Evolutionary conservation across 1,140 invertebrate species (phyloP).

Genomic region (Lethrus apterus): DNA sequence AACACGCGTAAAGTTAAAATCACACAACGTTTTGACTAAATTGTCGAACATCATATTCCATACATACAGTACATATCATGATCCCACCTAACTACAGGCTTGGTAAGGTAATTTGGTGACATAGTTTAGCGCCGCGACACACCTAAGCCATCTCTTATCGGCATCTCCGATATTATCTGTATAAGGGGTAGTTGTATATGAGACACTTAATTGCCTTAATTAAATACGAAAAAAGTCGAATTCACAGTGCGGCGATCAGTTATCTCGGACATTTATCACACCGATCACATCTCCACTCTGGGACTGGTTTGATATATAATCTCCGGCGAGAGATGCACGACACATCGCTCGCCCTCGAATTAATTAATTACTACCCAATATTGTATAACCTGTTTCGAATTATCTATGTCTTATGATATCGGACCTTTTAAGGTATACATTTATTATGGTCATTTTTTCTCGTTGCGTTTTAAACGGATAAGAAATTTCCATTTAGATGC

Average conservation of each 20-base stretch:
- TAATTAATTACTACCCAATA: constrained; percentile 32
- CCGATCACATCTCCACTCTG: constrained; percentile 26
- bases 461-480: constrained; percentile 17
- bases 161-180: constrained; percentile 25
- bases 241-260: constrained; percentile 30
- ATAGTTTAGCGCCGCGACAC: constrained; percentile 26
- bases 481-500: constrained; percentile 25
- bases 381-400: constrained; percentile 24
- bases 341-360: constrained; percentile 21
- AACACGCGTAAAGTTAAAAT: constrained; percentile 19
- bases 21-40: constrained; percentile 23
- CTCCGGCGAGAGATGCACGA: constrained; percentile 21
- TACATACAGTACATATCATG: constrained; percentile 17
- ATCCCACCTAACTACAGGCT: constrained; percentile 27
- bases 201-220: constrained; percentile 39
- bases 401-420: constrained; percentile 28
- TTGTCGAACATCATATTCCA: constrained; percentile 16
- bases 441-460: constrained; percentile 31
- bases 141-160: constrained; percentile 24
- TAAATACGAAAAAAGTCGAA: constrained; percentile 37
- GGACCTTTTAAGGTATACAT: constrained; percentile 28
- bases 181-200: constrained; percentile 35
- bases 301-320: constrained; percentile 25
- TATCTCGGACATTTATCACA: constrained; percentile 32
- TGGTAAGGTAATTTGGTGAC: constrained; percentile 23